Evolutionary conservation across 2,113 vertebrate genomes (phyloP).

Genomic region (Syngnathus floridae): DNA sequence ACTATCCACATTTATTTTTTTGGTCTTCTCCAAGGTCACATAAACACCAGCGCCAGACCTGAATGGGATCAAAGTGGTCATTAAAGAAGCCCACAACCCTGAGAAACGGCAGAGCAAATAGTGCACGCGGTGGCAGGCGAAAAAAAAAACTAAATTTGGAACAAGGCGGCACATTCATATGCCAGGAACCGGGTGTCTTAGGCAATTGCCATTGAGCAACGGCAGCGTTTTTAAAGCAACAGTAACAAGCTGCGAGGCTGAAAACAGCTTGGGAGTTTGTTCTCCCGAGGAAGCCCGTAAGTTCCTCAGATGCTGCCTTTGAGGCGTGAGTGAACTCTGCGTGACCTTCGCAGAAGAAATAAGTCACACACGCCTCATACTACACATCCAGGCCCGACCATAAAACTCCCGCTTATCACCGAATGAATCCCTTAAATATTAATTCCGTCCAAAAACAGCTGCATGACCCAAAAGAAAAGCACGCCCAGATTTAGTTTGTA

Average conservation of each 20-base stretch:
- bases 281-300: neutral
- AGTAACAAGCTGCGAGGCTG: constrained; percentile 21
- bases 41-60: constrained; percentile 66
- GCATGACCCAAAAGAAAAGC: neutral
- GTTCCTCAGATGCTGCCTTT: neutral
- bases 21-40: constrained; percentile 50
- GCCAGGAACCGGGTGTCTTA: constrained; percentile 63
- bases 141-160: constrained; percentile 64
- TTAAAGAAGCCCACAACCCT: constrained; percentile 69
- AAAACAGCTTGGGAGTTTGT: constrained; percentile 7
- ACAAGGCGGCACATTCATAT: constrained; percentile 69
- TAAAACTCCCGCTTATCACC: neutral
- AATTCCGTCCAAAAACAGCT: neutral
- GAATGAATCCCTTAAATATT: neutral
- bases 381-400: neutral
- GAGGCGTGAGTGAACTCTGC: constrained; percentile 9
- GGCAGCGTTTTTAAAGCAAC: constrained; percentile 40
- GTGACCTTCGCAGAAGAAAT: neutral
- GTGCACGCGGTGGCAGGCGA: constrained; percentile 53
- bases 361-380: neutral
- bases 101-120: constrained; percentile 68
- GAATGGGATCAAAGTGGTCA: constrained; percentile 70
- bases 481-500: neutral
- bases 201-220: constrained; percentile 59
- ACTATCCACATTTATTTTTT: neutral